These are phyloP conservation scores for Aldrovandia affinis DNA, from an alignment of 2,797 vertebrate species.

Conservation along the genomic window DNA sequence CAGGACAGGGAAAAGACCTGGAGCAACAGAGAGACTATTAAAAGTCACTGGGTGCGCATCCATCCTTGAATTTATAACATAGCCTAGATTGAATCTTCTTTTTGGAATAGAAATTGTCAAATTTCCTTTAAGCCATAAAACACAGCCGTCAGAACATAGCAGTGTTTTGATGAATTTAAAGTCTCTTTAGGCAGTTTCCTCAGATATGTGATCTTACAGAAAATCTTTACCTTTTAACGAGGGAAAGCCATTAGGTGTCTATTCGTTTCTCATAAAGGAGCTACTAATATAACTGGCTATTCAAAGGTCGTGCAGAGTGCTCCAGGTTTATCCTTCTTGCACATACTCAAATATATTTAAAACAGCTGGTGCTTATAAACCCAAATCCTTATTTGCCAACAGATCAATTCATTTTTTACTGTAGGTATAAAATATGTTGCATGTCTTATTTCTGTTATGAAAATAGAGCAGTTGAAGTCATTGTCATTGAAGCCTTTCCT, in stretches of 20 bases:
- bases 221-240: conserved; percentile 19
- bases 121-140: conserved; percentile 34
- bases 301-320: neutral
- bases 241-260: neutral
- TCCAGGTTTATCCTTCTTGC: neutral
- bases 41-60: conserved; percentile 40
- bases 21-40: conserved; percentile 36
- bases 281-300: neutral
- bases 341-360: neutral
- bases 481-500: neutral
- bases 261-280: neutral
- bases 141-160: conserved; percentile 36
- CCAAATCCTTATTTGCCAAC: neutral
- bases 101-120: conserved; percentile 41
- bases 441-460: neutral
- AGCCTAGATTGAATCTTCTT: conserved; percentile 39
- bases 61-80: conserved; percentile 44
- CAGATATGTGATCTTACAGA: neutral
- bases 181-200: conserved; percentile 22
- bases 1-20: conserved; percentile 12
- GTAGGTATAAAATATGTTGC: neutral
- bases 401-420: neutral
- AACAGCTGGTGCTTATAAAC: neutral
- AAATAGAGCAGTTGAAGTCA: neutral
- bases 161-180: conserved; percentile 27